These are phyloP conservation scores for Corapipo altera DNA, from an alignment of 2,113 vertebrate species.

Conservation along the genomic window DNA sequence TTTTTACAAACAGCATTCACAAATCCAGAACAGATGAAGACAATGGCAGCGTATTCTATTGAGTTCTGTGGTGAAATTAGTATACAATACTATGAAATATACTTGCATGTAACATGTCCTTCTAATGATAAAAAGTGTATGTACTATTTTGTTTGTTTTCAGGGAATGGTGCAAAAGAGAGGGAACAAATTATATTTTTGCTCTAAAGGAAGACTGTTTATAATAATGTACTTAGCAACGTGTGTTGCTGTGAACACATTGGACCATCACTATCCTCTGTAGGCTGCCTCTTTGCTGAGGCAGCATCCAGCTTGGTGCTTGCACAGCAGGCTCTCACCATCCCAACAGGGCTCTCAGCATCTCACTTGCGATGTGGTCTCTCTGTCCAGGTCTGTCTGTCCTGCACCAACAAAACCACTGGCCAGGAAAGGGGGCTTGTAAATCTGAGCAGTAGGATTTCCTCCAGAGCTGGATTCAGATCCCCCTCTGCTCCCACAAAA, in stretches of 20 bases:
- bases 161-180: not conserved
- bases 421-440: not conserved
- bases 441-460: not conserved
- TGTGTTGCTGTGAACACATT: not conserved
- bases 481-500: too few relatives aligned
- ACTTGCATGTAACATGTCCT: not conserved
- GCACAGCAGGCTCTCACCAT: not conserved
- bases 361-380: not conserved
- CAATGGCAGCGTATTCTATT: not conserved
- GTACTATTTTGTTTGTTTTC: not conserved
- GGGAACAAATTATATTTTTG: not conserved
- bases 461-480: not conserved
- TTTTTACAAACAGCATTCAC: not conserved
- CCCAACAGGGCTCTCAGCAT: not conserved
- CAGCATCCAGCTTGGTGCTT: not conserved
- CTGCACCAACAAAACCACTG: not conserved
- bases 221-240: not conserved
- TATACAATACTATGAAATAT: not conserved
- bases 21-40: not conserved
- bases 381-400: not conserved
- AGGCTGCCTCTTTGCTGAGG: not conserved
- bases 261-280: not conserved
- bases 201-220: not conserved
- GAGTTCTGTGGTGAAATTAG: not conserved
- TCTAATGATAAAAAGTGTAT: not conserved